Evolutionary conservation across 2,888 invertebrate species (phyloP), one percentile per base, ranked within the genome.

Genomic region (Cosmorhoe ocellata): DNA sequence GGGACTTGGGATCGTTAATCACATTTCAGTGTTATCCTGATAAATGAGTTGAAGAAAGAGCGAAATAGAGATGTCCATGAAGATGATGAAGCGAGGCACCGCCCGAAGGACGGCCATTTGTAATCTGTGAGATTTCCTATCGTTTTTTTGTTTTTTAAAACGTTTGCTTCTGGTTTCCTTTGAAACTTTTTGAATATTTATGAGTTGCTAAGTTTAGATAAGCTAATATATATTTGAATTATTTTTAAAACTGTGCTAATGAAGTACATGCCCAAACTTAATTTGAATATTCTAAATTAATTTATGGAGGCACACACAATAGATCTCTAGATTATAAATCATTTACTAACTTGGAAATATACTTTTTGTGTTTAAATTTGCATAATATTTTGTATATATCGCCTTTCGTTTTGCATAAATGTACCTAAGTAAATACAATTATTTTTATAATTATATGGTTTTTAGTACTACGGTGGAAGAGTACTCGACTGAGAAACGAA

Each of bases 11-110:
- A 68, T 76, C 83, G 82, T 88, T 88, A 78, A 88, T 89, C 88
- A 89, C 83, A 78, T 80, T 76, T 71, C 71, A 57, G 64, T 71
- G 70, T 69, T 77, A 72, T 79, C 70, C 75, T 69, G 76, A 76
- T 72, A 79, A 80, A 78, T 75, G 74, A 76, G 68, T 66, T 71
- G 73, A 75, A 67, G 75, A 79, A 73, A 70, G 69, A 66, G 67
- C 71, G 63, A 73, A 84, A 88, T 85, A 84, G 79, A 87, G 85
- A 72, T 68, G 77, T 84, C 46, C 37, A 33, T 45, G 12, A 10
- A 56, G 61, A 61, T 58, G 73, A 67, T 73, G 65, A 56, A 66
- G 58, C 69, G 65, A 67, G 64, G 76, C 66, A 77, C 79, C 84
- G 79, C 84, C 85, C 74, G 69, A 63, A 68, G 63, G 63, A 61